Base-by-base conservation (phyloP, 1,140 invertebrate species). In the Anastatus disparis region DNA sequence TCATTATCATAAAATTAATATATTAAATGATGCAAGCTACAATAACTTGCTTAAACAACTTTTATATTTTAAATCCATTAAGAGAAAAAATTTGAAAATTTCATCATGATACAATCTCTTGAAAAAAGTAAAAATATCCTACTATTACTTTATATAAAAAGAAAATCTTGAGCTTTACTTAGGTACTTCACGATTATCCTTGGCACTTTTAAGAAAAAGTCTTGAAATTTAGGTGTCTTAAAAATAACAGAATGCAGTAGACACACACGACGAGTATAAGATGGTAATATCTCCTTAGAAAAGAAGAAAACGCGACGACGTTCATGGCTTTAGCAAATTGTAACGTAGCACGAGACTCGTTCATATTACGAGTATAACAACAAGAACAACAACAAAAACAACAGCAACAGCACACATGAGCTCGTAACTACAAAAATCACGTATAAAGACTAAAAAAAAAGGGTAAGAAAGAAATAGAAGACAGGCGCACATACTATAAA, bases 291-390 rank as follows among this genome's bases (percentile, higher is more conserved):
- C 58, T 61, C 22, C 40, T 17, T n/a, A n/a, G 44, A 27, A 10
- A n/a, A 29, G 22, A 27, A 29, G 22, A 29, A 35, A 35, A 24
- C 40, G 35, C 40, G 44, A 65, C 31, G n/a, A 48, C 24, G 48
- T 53, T 42, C 55, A 50, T 15, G 61, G 12, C 31, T 26, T 52
- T 42, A 66, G 72, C 66, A 78, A 82, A 81, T 81, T 76, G 76
- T 77, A 77, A 77, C 72, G 67, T 76, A 76, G 75, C 44, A 70
- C 67, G 55, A 63, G 61, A 75, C 69, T 61, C 46, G 67, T 69
- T 69, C 58, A 53, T 62, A 53, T 61, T 69, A 69, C 24, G 10
- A 15, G 9, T 7, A 52, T 44, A 44, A 48, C 29, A 52, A 56
- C 7, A 53, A 17, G 55, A 17, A 59, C 48, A 40, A 24, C 13